These are phyloP conservation scores for Resseliella maxima DNA, from an alignment of 2,888 invertebrate genomes.

Conservation along the genomic window DNA sequence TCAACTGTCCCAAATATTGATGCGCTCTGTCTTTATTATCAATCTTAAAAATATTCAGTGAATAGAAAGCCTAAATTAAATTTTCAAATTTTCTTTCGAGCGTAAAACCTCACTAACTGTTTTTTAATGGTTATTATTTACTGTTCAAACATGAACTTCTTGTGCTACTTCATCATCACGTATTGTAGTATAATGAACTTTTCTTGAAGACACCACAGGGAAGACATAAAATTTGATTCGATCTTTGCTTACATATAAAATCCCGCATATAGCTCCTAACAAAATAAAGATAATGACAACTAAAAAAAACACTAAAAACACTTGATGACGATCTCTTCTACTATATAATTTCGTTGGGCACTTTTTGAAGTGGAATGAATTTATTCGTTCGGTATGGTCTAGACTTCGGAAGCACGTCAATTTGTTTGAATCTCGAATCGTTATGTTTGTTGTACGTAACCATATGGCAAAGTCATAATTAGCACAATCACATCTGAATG, in stretches of 20 bases:
- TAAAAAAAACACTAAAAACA: constrained; percentile 68
- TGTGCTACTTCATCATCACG: constrained; percentile 71
- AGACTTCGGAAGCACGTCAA: constrained; percentile 69
- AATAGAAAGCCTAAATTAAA: too few relatives aligned
- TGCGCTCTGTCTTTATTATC: too few relatives aligned
- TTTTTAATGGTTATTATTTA: too few relatives aligned
- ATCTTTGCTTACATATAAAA: constrained; percentile 74
- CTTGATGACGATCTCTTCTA: constrained; percentile 64
- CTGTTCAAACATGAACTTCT: constrained; percentile 59
- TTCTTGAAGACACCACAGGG: constrained; percentile 75
- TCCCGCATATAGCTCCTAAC: constrained; percentile 70
- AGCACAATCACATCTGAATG: constrained; percentile 77
- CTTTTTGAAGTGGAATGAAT: constrained; percentile 63
- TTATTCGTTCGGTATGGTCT: constrained; percentile 62
- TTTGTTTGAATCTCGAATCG: constrained; percentile 70
- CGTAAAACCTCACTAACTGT: too few relatives aligned
- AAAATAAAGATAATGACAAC: constrained; percentile 71
- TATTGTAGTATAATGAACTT: constrained; percentile 80
- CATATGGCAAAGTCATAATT: constrained; percentile 73
- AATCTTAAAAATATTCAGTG: too few relatives aligned
- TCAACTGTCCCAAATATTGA: too few relatives aligned
- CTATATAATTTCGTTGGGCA: constrained; percentile 61
- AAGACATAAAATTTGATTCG: constrained; percentile 71
- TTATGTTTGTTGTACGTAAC: constrained; percentile 73
- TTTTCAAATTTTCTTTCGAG: too few relatives aligned